phyloP scores from a whole-genome alignment of 2,797 vertebrate genomes.

The Myotis findleyi region DNA sequence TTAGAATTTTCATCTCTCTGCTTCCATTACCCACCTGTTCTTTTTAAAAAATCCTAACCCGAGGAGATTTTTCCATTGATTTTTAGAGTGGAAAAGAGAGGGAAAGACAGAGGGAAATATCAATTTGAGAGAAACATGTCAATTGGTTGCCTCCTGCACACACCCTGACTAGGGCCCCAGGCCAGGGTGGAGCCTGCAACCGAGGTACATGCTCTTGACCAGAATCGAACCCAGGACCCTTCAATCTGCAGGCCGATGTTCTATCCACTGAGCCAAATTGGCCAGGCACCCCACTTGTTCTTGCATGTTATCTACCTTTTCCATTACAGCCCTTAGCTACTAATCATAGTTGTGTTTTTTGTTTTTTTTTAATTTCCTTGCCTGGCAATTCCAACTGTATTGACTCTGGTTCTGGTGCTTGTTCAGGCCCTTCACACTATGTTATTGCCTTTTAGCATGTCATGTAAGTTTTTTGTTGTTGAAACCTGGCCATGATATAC shows the following conservation, averaged over 20 bases:
- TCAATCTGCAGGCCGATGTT: no score
- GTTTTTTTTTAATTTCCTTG: background rate
- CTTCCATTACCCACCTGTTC: background rate
- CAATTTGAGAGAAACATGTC: no score
- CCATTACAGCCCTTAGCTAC: background rate
- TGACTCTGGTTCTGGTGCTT: background rate
- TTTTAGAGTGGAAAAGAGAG: no score
- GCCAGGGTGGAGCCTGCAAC: no score
- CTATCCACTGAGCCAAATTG: no score
- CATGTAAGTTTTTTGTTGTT: background rate
- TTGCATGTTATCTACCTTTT: background rate
- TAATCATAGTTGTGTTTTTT: background rate
- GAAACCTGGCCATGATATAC: background rate
- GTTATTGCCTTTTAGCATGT: background rate
- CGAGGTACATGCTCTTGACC: no score
- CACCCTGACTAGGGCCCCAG: no score
- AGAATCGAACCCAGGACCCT: no score
- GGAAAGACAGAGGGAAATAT: no score
- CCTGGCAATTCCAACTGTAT: background rate
- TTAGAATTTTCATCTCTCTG: background rate
- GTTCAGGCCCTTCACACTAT: background rate
- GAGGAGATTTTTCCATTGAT: no score
- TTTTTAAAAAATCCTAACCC: no score
- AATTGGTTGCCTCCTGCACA: no score
- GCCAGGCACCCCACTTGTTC: background rate